phyloP scores from a whole-genome alignment of 1,140 invertebrate genomes.

The Tetragonula clypearis region DNA sequence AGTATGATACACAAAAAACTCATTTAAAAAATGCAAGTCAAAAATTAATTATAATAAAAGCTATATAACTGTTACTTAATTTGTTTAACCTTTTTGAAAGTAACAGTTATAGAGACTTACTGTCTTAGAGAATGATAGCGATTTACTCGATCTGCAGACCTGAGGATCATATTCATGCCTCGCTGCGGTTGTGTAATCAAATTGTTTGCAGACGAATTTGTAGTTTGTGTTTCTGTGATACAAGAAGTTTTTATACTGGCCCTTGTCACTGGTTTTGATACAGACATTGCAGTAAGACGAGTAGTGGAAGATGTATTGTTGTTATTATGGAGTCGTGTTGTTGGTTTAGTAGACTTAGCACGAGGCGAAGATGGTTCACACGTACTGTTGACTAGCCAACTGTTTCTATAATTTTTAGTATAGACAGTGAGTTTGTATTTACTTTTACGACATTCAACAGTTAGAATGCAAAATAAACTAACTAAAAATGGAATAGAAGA shows the following conservation, averaged over 20 bases:
- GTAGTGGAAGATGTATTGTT: slow-evolving; percentile 65
- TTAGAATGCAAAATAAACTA: background rate
- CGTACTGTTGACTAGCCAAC: slow-evolving; percentile 72
- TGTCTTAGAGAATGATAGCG: slow-evolving; percentile 78
- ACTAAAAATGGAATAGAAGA: background rate
- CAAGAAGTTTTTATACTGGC: slow-evolving; percentile 72
- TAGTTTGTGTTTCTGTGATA: slow-evolving; percentile 67
- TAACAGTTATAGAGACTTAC: slow-evolving; percentile 76
- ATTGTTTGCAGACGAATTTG: slow-evolving; percentile 72
- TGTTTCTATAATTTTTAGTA: slow-evolving; percentile 73
- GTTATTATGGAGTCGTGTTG: slow-evolving; percentile 69
- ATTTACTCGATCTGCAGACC: slow-evolving; percentile 78
- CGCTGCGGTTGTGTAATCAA: slow-evolving; percentile 68
- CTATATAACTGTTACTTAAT: slow-evolving; percentile 50
- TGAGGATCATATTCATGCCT: slow-evolving; percentile 77
- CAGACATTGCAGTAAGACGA: slow-evolving; percentile 61
- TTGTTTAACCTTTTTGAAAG: slow-evolving; percentile 34
- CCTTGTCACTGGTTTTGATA: slow-evolving; percentile 76
- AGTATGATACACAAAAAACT: background rate
- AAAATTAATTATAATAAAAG: slow-evolving; percentile 41
- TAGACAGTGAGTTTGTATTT: slow-evolving; percentile 25
- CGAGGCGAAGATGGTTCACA: slow-evolving; percentile 73
- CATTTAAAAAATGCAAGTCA: slow-evolving; percentile 21
- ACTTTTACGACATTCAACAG: background rate
- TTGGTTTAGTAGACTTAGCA: slow-evolving; percentile 73